Conservation (phyloP, 2,888 invertebrate genomes). For the Leptinotarsa juncta region DNA sequence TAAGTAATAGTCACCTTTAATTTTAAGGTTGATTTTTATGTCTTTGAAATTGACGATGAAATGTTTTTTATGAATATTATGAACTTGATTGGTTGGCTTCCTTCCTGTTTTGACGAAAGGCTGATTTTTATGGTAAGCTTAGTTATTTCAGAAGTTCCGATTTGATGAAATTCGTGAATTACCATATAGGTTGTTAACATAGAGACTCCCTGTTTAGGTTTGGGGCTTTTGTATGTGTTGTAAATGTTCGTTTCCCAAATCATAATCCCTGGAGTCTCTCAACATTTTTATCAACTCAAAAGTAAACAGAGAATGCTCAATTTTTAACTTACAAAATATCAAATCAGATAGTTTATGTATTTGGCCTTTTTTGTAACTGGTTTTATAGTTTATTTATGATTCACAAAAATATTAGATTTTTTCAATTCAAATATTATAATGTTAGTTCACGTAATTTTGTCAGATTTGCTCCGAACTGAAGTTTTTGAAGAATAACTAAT, state of each 20-base stretch:
- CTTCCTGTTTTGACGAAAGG: conserved; percentile 56
- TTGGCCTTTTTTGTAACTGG: not conserved
- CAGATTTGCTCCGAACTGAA: conserved; percentile 8
- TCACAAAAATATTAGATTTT: not conserved
- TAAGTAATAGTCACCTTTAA: conserved; percentile 59
- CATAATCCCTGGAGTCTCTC: not conserved
- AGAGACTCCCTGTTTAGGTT: not conserved
- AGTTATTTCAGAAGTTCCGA: conserved; percentile 5
- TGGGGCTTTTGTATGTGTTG: too few species aligned
- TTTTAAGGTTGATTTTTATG: conserved; percentile 50
- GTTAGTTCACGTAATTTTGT: not conserved
- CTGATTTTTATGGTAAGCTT: conserved; percentile 55
- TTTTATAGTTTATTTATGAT: not conserved
- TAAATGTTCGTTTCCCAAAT: too few species aligned
- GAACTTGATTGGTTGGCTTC: conserved; percentile 57
- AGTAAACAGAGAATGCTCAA: not conserved
- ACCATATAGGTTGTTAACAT: not conserved
- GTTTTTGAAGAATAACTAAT: not conserved
- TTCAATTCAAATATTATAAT: not conserved
- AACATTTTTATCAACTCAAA: not conserved
- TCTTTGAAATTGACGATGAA: conserved; percentile 36
- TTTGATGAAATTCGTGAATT: conserved; percentile 19
- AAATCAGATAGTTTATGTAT: too few species aligned
- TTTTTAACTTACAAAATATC: too few species aligned
- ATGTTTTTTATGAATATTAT: conserved; percentile 44